Evolutionary conservation across 2,113 vertebrate species (phyloP), one percentile per base, ranked within the genome.

Genomic region (Osmerus mordax): DNA sequence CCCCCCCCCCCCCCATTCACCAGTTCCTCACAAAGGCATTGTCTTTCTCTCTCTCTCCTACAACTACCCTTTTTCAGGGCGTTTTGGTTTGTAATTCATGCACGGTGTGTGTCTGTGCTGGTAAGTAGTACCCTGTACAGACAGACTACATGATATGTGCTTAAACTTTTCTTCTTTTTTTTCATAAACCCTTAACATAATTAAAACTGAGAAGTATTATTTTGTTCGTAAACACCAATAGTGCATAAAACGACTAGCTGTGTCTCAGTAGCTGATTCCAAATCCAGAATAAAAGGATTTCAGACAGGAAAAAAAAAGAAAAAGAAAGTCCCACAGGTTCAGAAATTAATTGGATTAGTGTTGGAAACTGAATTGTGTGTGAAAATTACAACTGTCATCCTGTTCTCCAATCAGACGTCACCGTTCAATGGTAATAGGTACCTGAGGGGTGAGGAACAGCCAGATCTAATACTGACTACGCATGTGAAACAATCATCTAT

Each of bases 341-440:
- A 72, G 47, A 69, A 87, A 88, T 88, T 87, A 90, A 92, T 92
- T 92, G 87, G 88, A 84, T 86, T 81, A 83, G 84, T 80, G 76
- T 77, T 77, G 72, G 72, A 75, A 81, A 74, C 67, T 78, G 78
- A 83, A 85, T 78, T 73, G 72, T 74, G 83, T 87, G 87, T 87
- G 89, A 88, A 90, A 88, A 81, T 90, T 88, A 88, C 90, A 89
- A 88, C 83, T 90, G 83, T 71, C 84, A 82, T 67, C 32, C 72
- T 81, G 56, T 61, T 80, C 78, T 85, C 86, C 83, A 86, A 88
- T 89, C 83, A 89, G 78, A 82, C 83, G 72, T 85, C 72, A 73
- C 71, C 78, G 61, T 71, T 82, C 77, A 83, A 74, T 64, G 79
- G 79, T 87, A 88, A 89, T 84, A 85, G 81, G 83, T 80, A 89